Evolutionary conservation across 2,113 vertebrate genomes (phyloP), one percentile per base, ranked within the genome.

Genomic region (Ellobius talpinus): DNA sequence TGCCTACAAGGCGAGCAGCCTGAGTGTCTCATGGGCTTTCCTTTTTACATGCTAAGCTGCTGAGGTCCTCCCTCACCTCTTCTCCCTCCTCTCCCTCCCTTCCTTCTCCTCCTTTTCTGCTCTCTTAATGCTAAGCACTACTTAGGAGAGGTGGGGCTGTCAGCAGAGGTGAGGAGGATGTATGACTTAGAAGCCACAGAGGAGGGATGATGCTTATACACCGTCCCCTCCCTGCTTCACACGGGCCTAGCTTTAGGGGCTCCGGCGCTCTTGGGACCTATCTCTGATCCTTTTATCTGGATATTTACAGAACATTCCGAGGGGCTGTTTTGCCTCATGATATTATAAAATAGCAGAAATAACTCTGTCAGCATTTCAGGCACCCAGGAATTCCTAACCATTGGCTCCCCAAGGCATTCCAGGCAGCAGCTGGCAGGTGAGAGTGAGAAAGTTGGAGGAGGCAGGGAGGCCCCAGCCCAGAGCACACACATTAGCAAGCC

Each of bases 251-350:
- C 52, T 87, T 77, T 84, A 78, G 91, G 91, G 87, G 55, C n/a
- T 2, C 84, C 26, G 17, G 55, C 33, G 76, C 70, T 81, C 47
- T 82, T 31, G 86, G 92, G 36, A 89, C 65, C 42, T 63, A 68
- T n/a, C 47, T 14, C 84, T 96, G 90, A 97, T 97, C 79, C 90
- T 96, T 97, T 97, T 74, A 97, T 96, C 89, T 90, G 85, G 74
- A 31, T 96, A 94, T 86, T 96, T 96, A 94, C 91, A 91, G 45
- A 94, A 85, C 76, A 81, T 91, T 95, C 90, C 84, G 65, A 39
- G 76, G 84, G 92, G 89, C 74, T 0, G 4, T 70, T 65, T 90
- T 96, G 88, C 63, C 61, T 92, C n/a, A 0, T 3, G 88, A 92
- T 88, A 93, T 96, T 81, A 92, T 90, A 78, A 90, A 95, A 70